Conservation (phyloP, 2,797 vertebrate genomes). For the Perdix hodgsoniae region DNA sequence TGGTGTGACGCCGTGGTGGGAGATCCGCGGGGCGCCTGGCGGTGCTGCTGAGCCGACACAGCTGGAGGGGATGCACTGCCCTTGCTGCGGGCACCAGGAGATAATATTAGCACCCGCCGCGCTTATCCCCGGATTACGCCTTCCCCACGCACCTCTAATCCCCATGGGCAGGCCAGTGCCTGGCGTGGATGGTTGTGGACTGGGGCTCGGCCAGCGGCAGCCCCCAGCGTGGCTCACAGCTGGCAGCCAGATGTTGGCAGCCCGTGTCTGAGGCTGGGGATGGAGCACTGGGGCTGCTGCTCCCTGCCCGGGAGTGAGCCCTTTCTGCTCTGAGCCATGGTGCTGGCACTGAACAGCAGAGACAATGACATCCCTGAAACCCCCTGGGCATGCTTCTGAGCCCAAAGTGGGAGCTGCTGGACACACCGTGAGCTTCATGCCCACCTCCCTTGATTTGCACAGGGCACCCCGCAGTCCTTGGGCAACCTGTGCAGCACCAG, state of each 20-base stretch:
- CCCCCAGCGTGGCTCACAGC: background rate
- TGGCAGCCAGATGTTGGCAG: constrained; percentile 62
- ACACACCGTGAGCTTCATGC: too few relatives aligned
- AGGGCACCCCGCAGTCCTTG: background rate
- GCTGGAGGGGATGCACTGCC: background rate
- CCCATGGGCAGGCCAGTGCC: background rate
- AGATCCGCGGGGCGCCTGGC: background rate
- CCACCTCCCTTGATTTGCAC: too few relatives aligned
- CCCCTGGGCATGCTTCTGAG: too few relatives aligned
- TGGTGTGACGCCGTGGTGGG: background rate
- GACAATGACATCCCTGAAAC: background rate
- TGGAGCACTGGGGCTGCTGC: background rate
- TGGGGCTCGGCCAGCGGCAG: background rate
- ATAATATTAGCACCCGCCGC: constrained; percentile 70
- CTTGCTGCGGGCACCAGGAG: constrained; percentile 62
- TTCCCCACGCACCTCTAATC: constrained; percentile 65
- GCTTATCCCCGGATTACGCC: constrained; percentile 74
- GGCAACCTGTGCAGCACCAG: background rate
- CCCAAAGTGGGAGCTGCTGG: too few relatives aligned
- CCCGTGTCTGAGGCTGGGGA: background rate
- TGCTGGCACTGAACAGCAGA: background rate
- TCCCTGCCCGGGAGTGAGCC: background rate
- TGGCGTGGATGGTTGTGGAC: background rate
- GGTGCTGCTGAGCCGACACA: background rate
- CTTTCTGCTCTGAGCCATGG: background rate